phyloP scores from a whole-genome alignment of 2,888 invertebrate species.

The Epistrophella euchroma region DNA sequence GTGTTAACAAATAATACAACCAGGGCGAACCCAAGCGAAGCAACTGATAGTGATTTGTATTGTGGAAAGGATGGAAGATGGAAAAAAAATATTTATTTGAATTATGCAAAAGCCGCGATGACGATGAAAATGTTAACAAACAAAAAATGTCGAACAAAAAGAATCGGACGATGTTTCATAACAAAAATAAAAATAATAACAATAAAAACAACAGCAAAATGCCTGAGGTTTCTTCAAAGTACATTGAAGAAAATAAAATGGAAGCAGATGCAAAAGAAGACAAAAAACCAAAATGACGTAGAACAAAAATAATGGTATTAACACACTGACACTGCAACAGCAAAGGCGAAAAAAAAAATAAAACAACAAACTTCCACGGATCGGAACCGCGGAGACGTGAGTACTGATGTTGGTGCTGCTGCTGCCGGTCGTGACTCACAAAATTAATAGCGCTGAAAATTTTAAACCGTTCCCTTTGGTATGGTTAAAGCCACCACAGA shows the following conservation, averaged over 20 bases:
- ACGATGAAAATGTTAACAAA: slow-evolving; percentile 30
- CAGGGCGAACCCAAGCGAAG: slow-evolving; percentile 10
- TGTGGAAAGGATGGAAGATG: slow-evolving; percentile 8
- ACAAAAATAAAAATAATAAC: slow-evolving; percentile 73
- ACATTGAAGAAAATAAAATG: slow-evolving; percentile 35
- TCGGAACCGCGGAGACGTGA: slow-evolving; percentile 35
- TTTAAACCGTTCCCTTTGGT: slow-evolving; percentile 47
- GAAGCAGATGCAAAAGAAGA: slow-evolving; percentile 19
- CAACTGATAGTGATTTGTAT: slow-evolving; percentile 49
- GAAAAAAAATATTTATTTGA: slow-evolving; percentile 45
- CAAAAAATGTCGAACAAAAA: slow-evolving; percentile 1
- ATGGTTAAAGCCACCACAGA: slow-evolving; percentile 6
- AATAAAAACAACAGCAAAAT: slow-evolving; percentile 59
- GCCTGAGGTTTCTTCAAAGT: slow-evolving; percentile 63
- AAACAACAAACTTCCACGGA: slow-evolving; percentile 32
- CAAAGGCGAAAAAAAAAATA: slow-evolving; percentile 4
- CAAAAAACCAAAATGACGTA: slow-evolving; percentile 16
- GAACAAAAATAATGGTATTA: slow-evolving; percentile 51
- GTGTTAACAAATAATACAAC: slow-evolving; percentile 49
- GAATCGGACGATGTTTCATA: slow-evolving; percentile 57
- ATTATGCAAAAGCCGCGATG: slow-evolving; percentile 68
- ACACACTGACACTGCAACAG: slow-evolving; percentile 57
- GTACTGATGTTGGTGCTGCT: not conserved
- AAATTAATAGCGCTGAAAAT: slow-evolving; percentile 77
- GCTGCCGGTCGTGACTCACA: slow-evolving; percentile 77